A percentile compares a stretch with the other conserved stretches of the same genome.
Evolutionary conservation across 2,888 invertebrate species (phyloP).

Genomic region (Caenorhabditis sp.): DNA sequence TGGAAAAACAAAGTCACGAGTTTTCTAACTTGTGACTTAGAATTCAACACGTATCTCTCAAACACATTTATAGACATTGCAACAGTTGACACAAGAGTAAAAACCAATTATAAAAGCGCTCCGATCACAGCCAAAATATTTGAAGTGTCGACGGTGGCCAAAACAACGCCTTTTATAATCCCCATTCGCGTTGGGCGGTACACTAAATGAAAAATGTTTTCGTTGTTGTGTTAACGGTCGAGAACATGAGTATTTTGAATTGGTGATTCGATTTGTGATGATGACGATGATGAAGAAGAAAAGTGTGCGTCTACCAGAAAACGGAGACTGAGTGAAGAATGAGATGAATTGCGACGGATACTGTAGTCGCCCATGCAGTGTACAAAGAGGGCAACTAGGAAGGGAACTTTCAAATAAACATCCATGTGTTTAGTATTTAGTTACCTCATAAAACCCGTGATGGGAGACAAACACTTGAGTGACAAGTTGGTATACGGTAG

Average conservation of each 20-base stretch:
- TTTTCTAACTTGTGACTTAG: not conserved
- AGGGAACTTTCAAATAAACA: not conserved
- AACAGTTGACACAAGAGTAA: constrained; percentile 24
- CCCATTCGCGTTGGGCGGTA: constrained; percentile 6
- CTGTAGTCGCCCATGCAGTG: constrained; percentile 46
- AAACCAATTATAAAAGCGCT: not conserved
- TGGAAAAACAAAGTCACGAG: not conserved
- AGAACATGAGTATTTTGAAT: constrained; percentile 7
- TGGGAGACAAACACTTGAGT: constrained; percentile 45
- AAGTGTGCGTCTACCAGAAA: constrained; percentile 25
- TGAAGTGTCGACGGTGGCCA: constrained; percentile 14
- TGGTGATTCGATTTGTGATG: constrained; percentile 44
- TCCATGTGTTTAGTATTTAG: too few relatives aligned
- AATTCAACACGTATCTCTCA: not conserved
- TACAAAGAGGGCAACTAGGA: constrained; percentile 37
- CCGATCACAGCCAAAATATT: not conserved
- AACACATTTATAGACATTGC: not conserved
- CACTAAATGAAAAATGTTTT: constrained; percentile 1
- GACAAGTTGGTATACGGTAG: constrained; percentile 36
- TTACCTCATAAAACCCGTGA: constrained; percentile 24
- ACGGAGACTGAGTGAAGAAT: constrained; percentile 42
- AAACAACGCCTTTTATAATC: constrained; percentile 24
- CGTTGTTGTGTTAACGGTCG: not conserved
- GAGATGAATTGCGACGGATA: constrained; percentile 44
- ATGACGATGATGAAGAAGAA: not conserved